These are phyloP conservation scores for Amphibalanus amphitrite DNA, from an alignment of 1,140 invertebrate genomes.

Conservation along the genomic window DNA sequence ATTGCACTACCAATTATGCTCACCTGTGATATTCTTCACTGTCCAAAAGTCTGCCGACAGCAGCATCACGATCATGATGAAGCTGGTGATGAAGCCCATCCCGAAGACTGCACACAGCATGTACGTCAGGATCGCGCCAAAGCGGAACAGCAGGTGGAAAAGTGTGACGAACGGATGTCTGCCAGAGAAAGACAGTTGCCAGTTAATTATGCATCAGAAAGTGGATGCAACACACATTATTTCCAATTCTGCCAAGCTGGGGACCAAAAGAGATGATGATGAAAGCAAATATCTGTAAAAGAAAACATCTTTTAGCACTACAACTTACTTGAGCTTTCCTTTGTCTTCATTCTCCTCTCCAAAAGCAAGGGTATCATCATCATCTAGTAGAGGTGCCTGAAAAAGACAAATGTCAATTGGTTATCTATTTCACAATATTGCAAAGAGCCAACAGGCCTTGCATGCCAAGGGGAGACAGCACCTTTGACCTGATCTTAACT, in stretches of 20 bases:
- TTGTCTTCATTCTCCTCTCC: constrained; percentile 49
- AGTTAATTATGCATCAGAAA: too few species aligned
- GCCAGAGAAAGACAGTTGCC: constrained; percentile 24
- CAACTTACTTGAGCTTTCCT: constrained; percentile 29
- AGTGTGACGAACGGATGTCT: constrained; percentile 56
- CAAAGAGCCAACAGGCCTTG: too few species aligned
- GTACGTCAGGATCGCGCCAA: constrained; percentile 62
- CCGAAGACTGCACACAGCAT: constrained; percentile 73
- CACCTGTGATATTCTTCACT: constrained; percentile 95
- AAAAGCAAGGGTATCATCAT: constrained; percentile 69
- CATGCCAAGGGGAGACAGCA: too few species aligned
- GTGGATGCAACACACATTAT: too few species aligned
- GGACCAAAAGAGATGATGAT: too few species aligned
- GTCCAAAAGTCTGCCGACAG: constrained; percentile 98
- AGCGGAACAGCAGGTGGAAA: constrained; percentile 62
- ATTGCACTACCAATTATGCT: too few species aligned
- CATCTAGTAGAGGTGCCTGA: constrained; percentile 52
- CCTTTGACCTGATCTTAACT: too few species aligned
- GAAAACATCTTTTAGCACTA: constrained; percentile 6
- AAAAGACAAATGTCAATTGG: not conserved
- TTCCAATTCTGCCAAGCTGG: too few species aligned
- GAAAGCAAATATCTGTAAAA: too few species aligned
- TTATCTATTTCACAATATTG: too few species aligned
- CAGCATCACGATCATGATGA: constrained; percentile 71
- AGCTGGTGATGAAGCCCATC: constrained; percentile 78